These are phyloP conservation scores for Crypturellus tataupa DNA, from an alignment of 2,797 vertebrate genomes.

Conservation along the genomic window DNA sequence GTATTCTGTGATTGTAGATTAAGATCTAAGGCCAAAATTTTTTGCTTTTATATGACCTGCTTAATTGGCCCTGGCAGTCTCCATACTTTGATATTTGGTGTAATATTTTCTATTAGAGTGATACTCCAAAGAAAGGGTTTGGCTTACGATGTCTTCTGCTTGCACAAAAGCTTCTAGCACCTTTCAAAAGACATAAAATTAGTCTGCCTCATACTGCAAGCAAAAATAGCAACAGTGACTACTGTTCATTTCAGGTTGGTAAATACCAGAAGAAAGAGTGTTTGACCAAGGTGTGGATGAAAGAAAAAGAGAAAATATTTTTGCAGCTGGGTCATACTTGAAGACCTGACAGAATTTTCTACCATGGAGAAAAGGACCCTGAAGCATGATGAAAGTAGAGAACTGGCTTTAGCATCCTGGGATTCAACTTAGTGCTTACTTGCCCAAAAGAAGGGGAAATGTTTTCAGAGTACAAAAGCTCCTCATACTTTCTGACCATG, in stretches of 20 bases:
- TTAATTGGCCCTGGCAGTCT: background rate
- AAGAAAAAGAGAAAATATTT: background rate
- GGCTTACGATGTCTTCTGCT: background rate
- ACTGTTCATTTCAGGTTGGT: background rate
- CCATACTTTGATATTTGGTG: background rate
- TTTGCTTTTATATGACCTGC: background rate
- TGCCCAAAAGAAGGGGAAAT: background rate
- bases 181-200: constrained; percentile 36
- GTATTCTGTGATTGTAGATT: background rate
- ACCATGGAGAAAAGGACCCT: background rate
- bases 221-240: background rate
- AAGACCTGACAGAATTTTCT: background rate
- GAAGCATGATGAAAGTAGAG: background rate
- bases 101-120: background rate
- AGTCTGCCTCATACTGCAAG: background rate
- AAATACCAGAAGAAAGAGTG: background rate
- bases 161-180: background rate
- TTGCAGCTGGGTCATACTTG: background rate
- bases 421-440: background rate
- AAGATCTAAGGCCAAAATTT: background rate
- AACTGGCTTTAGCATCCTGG: background rate
- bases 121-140: background rate
- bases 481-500: background rate
- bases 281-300: background rate
- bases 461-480: background rate